A percentile compares a stretch with the other conserved stretches of the same genome.
Conservation (phyloP, 2,797 vertebrate species). For the Rhinella marina region DNA sequence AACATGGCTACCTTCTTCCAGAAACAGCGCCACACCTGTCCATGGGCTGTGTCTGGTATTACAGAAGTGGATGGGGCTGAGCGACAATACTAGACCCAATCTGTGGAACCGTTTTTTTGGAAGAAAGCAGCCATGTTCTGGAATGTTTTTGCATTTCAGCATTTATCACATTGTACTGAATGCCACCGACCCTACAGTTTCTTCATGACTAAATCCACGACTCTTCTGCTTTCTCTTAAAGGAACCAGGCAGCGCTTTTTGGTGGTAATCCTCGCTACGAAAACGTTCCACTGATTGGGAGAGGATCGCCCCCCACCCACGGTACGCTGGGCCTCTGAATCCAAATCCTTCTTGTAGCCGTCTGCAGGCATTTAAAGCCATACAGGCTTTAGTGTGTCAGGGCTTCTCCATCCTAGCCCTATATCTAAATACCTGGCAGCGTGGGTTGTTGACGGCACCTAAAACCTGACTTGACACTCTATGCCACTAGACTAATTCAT, state of each 20-base stretch:
- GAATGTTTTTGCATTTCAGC: too few relatives aligned
- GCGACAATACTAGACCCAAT: too few relatives aligned
- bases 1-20: too few relatives aligned
- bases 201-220: background rate
- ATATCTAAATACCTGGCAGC: background rate
- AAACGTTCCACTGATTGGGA: constrained; percentile 92
- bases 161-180: too few relatives aligned
- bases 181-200: background rate
- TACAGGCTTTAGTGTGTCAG: background rate
- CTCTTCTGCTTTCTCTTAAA: constrained; percentile 65
- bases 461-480: background rate
- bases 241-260: constrained; percentile 95
- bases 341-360: constrained; percentile 64
- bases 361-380: background rate
- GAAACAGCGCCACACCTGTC: too few relatives aligned
- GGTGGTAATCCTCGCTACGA: constrained; percentile 94
- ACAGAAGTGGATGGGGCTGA: too few relatives aligned
- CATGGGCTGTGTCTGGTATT: too few relatives aligned
- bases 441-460: background rate
- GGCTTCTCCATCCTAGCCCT: background rate
- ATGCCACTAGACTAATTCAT: background rate
- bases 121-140: too few relatives aligned
- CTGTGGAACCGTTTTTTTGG: too few relatives aligned
- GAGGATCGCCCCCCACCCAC: constrained; percentile 93
- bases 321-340: constrained; percentile 80